Evolutionary conservation across 2,888 invertebrate species (phyloP).

Genomic region (Periphyllus acericola): DNA sequence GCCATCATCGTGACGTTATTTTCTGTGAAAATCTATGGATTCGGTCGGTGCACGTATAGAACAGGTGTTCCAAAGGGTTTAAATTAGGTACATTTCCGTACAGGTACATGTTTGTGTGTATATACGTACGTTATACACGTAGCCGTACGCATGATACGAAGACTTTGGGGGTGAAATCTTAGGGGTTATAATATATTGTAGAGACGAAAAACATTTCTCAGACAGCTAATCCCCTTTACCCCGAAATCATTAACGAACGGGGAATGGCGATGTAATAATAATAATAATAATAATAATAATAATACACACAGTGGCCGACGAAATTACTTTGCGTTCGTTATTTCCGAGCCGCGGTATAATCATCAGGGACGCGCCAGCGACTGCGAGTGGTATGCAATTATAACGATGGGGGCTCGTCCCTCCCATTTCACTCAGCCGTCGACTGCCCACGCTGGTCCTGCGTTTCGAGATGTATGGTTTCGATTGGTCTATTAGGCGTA

Average conservation of each 20-base stretch:
- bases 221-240: background rate
- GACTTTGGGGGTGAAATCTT: background rate
- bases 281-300: background rate
- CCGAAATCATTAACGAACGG: slow-evolving; percentile 34
- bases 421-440: background rate
- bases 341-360: background rate
- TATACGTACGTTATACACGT: background rate
- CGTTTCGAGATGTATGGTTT: background rate
- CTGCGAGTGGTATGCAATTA: background rate
- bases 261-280: background rate
- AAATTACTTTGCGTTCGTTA: slow-evolving; percentile 7
- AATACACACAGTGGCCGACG: background rate
- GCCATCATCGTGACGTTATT: slow-evolving; percentile 4
- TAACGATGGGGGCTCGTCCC: background rate
- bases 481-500: background rate
- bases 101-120: background rate
- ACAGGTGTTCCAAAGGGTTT: slow-evolving; percentile 44
- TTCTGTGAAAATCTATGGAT: slow-evolving; percentile 33
- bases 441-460: background rate
- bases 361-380: slow-evolving; percentile 1
- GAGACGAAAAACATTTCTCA: background rate
- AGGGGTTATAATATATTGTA: background rate
- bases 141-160: background rate
- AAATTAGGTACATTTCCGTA: background rate
- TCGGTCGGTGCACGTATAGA: slow-evolving; percentile 1